phyloP scores from a whole-genome alignment of 2,888 invertebrate species.

The Eueremaeus valkanovi region DNA sequence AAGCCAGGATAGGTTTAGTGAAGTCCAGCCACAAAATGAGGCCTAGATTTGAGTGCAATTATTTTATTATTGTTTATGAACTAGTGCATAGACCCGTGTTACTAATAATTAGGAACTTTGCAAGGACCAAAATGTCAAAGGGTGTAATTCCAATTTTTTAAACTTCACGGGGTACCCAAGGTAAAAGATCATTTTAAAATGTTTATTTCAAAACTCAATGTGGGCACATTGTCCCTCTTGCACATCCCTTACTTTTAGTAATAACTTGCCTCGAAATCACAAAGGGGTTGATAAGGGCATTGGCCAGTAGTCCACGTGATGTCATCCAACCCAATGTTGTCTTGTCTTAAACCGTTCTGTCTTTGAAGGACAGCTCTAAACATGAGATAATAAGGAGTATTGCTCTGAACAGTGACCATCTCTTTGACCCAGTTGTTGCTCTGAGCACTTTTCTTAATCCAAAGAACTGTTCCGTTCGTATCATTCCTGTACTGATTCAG shows the following conservation, averaged over 20 bases:
- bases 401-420: background rate
- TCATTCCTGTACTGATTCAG: background rate
- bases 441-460: background rate
- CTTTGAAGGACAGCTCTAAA: background rate
- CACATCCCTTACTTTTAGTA: no score
- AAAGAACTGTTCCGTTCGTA: background rate
- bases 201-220: no score
- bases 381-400: background rate
- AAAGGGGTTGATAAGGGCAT: background rate
- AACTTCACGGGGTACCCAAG: no score
- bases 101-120: no score
- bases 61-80: no score
- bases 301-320: background rate
- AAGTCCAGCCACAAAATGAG: background rate
- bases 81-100: no score
- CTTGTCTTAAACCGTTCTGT: background rate
- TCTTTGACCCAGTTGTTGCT: slow-evolving; percentile 13
- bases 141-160: no score
- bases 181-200: no score
- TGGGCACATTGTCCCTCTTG: no score
- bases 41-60: background rate
- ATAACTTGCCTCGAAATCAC: slow-evolving; percentile 22
- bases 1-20: background rate
- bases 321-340: slow-evolving; percentile 9
- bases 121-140: no score